Percentiles rank a stretch among this genome's conserved stretches.
These are phyloP conservation scores for Sclerurus mexicanus DNA, from an alignment of 2,113 vertebrate species.

Conservation along the genomic window DNA sequence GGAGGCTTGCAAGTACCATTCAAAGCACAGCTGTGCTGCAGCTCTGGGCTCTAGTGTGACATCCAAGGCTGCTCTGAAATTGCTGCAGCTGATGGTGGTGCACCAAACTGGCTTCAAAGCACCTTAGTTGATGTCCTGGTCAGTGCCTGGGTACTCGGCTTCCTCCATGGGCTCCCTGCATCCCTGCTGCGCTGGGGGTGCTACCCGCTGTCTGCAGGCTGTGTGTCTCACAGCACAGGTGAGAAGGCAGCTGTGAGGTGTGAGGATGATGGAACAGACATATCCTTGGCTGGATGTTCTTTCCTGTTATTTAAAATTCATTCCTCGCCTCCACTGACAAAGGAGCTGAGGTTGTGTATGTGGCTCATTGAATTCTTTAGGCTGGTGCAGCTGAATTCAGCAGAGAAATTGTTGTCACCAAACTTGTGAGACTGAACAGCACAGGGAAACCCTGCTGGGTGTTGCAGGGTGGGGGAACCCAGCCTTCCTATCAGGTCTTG, in stretches of 20 bases:
- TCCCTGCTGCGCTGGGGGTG: not conserved
- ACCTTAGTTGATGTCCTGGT: fast-evolving
- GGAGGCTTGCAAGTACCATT: not conserved
- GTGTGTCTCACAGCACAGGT: not conserved
- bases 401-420: not conserved
- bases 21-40: not conserved
- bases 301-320: not conserved
- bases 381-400: not conserved
- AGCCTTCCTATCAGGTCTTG: not conserved
- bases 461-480: not conserved
- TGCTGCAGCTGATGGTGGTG: not conserved
- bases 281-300: not conserved
- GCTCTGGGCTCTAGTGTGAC: not conserved
- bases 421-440: not conserved
- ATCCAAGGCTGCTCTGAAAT: not conserved
- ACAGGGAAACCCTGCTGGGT: not conserved
- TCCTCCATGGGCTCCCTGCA: not conserved
- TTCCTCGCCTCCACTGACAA: not conserved
- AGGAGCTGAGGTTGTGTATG: not conserved
- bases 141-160: not conserved
- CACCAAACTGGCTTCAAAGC: not conserved
- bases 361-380: not conserved
- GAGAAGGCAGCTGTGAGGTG: not conserved
- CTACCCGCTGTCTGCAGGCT: not conserved
- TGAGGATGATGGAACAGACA: not conserved